phyloP scores from a whole-genome alignment of 2,888 invertebrate species.

The Malthinus flaveolus region DNA sequence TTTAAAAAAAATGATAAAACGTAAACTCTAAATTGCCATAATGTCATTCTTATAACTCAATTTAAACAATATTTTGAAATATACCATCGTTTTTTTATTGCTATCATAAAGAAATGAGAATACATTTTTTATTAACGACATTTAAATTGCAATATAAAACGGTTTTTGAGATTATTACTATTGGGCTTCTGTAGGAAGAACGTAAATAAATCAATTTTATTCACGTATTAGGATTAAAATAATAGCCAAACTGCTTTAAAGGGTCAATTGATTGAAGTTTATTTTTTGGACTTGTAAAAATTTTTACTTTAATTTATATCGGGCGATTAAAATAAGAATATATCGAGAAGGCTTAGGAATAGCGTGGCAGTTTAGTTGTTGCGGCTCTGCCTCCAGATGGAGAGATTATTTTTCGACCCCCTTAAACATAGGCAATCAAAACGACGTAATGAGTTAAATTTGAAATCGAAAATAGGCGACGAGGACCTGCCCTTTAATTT shows the following conservation, averaged over 20 bases:
- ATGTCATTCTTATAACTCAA: conserved; percentile 2
- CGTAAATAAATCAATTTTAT: conserved; percentile 17
- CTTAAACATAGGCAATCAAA: too few species aligned
- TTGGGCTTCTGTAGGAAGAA: conserved; percentile 3
- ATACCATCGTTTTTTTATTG: conserved; percentile 5
- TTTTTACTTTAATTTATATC: too few species aligned
- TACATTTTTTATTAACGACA: conserved; percentile 5
- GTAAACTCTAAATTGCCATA: conserved; percentile 4
- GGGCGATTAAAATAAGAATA: too few species aligned
- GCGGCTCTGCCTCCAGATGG: too few species aligned
- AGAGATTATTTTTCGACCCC: too few species aligned
- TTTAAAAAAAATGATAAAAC: conserved; percentile 3
- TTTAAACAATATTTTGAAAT: conserved; percentile 5
- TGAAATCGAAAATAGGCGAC: too few species aligned
- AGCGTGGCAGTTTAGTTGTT: too few species aligned
- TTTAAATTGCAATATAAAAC: conserved; percentile 7
- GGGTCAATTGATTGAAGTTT: conserved; percentile 18
- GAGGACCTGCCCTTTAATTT: too few species aligned
- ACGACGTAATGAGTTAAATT: too few species aligned
- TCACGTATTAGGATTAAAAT: conserved; percentile 14
- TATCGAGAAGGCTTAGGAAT: too few species aligned
- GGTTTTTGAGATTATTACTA: conserved; percentile 7
- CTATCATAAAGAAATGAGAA: conserved; percentile 5
- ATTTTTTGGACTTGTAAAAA: neutral
- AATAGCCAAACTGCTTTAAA: conserved; percentile 7